phyloP scores from a whole-genome alignment of 2,888 invertebrate species.

The Idaea biselata region DNA sequence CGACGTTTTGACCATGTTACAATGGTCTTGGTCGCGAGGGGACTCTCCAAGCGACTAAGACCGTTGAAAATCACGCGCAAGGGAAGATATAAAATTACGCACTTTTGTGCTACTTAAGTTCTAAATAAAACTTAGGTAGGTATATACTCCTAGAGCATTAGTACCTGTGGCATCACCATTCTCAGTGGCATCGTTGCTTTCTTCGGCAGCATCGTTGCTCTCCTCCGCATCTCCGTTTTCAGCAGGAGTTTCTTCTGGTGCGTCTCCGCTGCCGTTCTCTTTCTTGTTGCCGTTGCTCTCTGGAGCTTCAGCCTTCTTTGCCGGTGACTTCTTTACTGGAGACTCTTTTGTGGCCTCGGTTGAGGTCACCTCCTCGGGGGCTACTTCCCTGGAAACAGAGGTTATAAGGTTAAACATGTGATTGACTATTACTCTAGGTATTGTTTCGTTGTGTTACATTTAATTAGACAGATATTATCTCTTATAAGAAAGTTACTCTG shows the following conservation, averaged over 20 bases:
- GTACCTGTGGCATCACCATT: slow-evolving; percentile 74
- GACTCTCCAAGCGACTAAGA: no score
- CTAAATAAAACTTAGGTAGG: no score
- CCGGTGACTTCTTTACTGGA: slow-evolving; percentile 75
- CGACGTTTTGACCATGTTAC: no score
- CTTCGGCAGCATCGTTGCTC: slow-evolving; percentile 73
- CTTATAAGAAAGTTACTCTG: no score
- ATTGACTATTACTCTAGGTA: background rate
- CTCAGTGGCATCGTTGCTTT: slow-evolving; percentile 73
- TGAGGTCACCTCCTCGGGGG: slow-evolving; percentile 73
- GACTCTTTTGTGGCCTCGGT: slow-evolving; percentile 72
- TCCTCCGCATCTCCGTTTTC: slow-evolving; percentile 72
- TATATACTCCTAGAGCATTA: no score
- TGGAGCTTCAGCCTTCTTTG: slow-evolving; percentile 71
- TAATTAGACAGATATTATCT: no score
- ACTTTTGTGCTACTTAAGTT: no score
- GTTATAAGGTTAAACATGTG: slow-evolving; percentile 6
- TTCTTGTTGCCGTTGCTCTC: slow-evolving; percentile 72
- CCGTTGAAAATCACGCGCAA: no score
- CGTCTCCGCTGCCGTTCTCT: slow-evolving; percentile 67
- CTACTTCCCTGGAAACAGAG: slow-evolving; percentile 62
- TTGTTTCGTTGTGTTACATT: no score
- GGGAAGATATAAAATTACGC: no score
- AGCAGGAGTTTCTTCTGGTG: slow-evolving; percentile 56
- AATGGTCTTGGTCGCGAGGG: no score